phyloP scores from a whole-genome alignment of 1,140 invertebrate genomes.

The Nomia melanderi region DNA sequence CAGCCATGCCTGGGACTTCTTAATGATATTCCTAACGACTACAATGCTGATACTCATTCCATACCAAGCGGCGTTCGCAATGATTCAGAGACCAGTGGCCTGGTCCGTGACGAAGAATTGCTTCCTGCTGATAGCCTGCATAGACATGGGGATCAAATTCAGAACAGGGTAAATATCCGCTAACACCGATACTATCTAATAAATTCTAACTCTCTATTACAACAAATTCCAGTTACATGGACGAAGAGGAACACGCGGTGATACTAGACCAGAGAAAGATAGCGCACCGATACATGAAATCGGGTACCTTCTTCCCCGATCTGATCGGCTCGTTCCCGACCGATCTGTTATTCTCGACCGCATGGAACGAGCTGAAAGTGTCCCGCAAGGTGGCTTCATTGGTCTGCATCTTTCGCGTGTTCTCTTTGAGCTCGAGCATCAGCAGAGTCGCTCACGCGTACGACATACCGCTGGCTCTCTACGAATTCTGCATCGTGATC shows the following conservation, averaged over 20 bases:
- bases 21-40: conserved; percentile 67
- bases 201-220: background rate
- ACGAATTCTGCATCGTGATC: conserved; percentile 63
- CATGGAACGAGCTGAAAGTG: conserved; percentile 55
- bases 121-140: conserved; percentile 60
- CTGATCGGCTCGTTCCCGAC: conserved; percentile 73
- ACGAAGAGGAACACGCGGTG: conserved; percentile 61
- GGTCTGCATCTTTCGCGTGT: conserved; percentile 68
- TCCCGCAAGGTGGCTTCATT: conserved; percentile 64
- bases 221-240: conserved; percentile 68
- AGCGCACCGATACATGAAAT: conserved; percentile 61
- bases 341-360: conserved; percentile 63
- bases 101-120: conserved; percentile 70
- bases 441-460: conserved; percentile 55
- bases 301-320: conserved; percentile 69
- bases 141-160: conserved; percentile 74
- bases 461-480: conserved; percentile 42
- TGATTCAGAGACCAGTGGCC: conserved; percentile 24
- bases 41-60: conserved; percentile 65
- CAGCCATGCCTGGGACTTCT: conserved; percentile 67
- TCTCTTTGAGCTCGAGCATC: conserved; percentile 66
- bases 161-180: conserved; percentile 69
- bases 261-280: conserved; percentile 66
- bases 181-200: background rate
- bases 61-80: conserved; percentile 71